Conservation (phyloP, 2,797 vertebrate species). For the Tokudaia muenninki region DNA sequence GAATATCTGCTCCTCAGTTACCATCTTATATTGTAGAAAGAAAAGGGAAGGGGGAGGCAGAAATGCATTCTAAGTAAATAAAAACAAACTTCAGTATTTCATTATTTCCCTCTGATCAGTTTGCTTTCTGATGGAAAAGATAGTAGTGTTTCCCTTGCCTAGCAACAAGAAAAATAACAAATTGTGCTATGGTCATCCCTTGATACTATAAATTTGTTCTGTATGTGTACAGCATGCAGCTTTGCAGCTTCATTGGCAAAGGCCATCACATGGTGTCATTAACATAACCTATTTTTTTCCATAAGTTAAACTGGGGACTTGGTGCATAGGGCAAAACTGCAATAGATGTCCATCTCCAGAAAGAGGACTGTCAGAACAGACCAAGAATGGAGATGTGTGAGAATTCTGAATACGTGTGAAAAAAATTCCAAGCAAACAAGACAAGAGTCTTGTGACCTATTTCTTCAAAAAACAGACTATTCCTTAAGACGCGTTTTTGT, state of each 20-base stretch:
- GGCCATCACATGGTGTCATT: neutral
- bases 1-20: neutral
- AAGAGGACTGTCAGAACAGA: neutral
- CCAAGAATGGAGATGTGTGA: neutral
- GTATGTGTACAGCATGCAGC: neutral
- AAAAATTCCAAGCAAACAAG: neutral
- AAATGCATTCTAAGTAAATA: neutral
- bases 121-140: neutral
- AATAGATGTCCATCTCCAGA: neutral
- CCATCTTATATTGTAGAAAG: neutral
- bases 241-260: constrained; percentile 1
- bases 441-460: too few relatives aligned
- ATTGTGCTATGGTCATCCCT: neutral
- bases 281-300: constrained; percentile 41
- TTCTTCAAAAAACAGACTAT: neutral
- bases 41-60: neutral
- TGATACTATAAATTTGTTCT: constrained; percentile 55
- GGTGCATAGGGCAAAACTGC: neutral
- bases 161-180: neutral
- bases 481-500: neutral
- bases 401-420: neutral
- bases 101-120: constrained; percentile 3
- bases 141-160: neutral
- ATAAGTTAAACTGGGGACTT: constrained; percentile 31
- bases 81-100: constrained; percentile 34